These are phyloP conservation scores for Aplysina aerophoba DNA, from an alignment of 37 sponge, comb jelly and placozoan species.

Conservation along the genomic window DNA sequence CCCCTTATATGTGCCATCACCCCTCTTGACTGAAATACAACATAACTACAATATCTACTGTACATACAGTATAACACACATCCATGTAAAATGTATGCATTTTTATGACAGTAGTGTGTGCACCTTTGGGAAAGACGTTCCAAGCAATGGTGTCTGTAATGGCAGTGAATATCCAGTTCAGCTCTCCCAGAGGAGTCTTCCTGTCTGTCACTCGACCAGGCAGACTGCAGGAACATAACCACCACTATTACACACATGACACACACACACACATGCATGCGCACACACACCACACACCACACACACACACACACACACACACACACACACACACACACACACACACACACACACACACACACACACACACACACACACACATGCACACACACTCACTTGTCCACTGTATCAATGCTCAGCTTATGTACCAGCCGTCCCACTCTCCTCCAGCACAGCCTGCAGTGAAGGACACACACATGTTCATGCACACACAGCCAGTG, in stretches of 20 bases:
- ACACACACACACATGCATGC: neutral
- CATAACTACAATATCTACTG: too few species aligned
- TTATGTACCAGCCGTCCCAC: slow-evolving; percentile 54
- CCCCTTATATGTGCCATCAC: too few species aligned
- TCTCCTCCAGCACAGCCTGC: slow-evolving; percentile 44
- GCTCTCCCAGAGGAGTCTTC: slow-evolving; percentile 92
- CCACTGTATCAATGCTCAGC: slow-evolving; percentile 67
- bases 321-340: slow-evolving; percentile 26
- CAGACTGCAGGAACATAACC: slow-evolving; percentile 45
- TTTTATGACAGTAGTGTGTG: neutral
- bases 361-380: slow-evolving; percentile 42
- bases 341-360: slow-evolving; percentile 33
- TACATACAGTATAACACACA: neutral
- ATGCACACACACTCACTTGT: slow-evolving; percentile 71
- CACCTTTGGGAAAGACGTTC: slow-evolving; percentile 89
- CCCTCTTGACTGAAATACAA: too few species aligned
- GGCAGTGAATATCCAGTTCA: slow-evolving; percentile 99
- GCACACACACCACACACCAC: slow-evolving; percentile 15
- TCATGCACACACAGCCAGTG: neutral
- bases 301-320: slow-evolving; percentile 23
- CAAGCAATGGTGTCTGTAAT: slow-evolving; percentile 99
- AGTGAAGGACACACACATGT: neutral
- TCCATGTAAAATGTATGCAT: neutral
- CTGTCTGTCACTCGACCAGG: slow-evolving; percentile 91
- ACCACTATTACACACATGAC: neutral